Conservation (phyloP, 2,113 vertebrate species). For the Tringa solitaria region DNA sequence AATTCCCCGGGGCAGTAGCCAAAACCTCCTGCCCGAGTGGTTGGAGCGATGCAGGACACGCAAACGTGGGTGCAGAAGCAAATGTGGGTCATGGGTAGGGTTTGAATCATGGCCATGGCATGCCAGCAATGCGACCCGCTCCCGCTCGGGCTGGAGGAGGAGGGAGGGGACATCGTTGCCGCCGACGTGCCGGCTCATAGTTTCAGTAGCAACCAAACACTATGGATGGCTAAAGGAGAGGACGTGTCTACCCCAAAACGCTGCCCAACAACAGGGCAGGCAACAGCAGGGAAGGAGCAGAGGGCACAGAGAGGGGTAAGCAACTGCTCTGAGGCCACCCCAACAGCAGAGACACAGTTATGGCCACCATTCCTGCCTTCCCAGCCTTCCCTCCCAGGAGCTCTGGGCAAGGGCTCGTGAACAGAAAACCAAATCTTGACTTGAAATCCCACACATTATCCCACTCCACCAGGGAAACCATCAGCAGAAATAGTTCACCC, state of each 20-base stretch:
- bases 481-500: neutral
- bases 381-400: fast-evolving
- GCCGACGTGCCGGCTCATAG: fast-evolving
- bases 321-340: neutral
- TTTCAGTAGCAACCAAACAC: neutral
- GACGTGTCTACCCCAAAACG: neutral
- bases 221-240: neutral
- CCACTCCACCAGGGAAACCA: neutral
- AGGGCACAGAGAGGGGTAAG: neutral
- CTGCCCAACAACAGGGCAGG: neutral
- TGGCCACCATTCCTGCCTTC: neutral
- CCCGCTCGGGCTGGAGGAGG: neutral
- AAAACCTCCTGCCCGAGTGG: neutral
- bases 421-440: neutral
- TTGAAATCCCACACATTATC: neutral
- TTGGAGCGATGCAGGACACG: neutral
- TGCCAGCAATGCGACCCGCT: slow-evolving; percentile 12
- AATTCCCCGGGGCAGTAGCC: neutral
- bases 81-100: slow-evolving; percentile 43
- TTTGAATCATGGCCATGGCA: slow-evolving; percentile 40
- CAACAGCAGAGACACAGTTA: neutral
- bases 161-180: neutral
- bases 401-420: neutral
- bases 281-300: neutral
- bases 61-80: neutral